Evolutionary conservation across 2,888 invertebrate genomes (phyloP).

Genomic region (Anoncus sp.): DNA sequence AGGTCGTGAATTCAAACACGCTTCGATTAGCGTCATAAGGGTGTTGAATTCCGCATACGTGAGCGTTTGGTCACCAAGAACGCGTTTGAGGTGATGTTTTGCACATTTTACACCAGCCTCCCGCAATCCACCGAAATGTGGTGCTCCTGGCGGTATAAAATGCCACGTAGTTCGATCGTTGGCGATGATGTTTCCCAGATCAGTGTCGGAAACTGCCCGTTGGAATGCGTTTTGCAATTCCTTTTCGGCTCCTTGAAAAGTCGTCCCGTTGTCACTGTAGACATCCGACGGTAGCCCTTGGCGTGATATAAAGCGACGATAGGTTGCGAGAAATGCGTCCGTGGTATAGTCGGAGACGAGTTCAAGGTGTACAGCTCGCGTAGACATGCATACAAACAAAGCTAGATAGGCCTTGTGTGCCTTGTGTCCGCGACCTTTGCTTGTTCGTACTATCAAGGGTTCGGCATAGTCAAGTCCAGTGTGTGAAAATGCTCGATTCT

Average conservation of each 20-base stretch:
- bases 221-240: slow-evolving; percentile 48
- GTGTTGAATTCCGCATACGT: slow-evolving; percentile 23
- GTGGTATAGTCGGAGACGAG: slow-evolving; percentile 63
- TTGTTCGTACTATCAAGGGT: slow-evolving; percentile 66
- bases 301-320: slow-evolving; percentile 63
- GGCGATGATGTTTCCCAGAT: slow-evolving; percentile 55
- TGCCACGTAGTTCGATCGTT: slow-evolving; percentile 68
- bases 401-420: slow-evolving; percentile 64
- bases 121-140: slow-evolving; percentile 70
- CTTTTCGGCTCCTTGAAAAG: slow-evolving; percentile 67
- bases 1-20: slow-evolving; percentile 61
- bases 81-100: slow-evolving; percentile 66
- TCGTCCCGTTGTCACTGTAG: slow-evolving; percentile 71
- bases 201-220: slow-evolving; percentile 22
- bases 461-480: slow-evolving; percentile 77
- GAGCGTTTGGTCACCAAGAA: neutral
- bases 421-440: slow-evolving; percentile 48
- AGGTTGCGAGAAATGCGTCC: slow-evolving; percentile 66
- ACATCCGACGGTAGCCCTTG: slow-evolving; percentile 65
- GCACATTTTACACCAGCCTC: no score
- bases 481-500: slow-evolving; percentile 70
- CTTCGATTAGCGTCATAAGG: slow-evolving; percentile 10
- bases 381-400: slow-evolving; percentile 71
- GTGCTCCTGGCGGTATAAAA: slow-evolving; percentile 71
- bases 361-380: slow-evolving; percentile 70